A percentile compares a stretch with the other conserved stretches of the same genome.
These are phyloP conservation scores for Alectoris magna DNA, from an alignment of 2,797 vertebrate genomes.

Conservation along the genomic window DNA sequence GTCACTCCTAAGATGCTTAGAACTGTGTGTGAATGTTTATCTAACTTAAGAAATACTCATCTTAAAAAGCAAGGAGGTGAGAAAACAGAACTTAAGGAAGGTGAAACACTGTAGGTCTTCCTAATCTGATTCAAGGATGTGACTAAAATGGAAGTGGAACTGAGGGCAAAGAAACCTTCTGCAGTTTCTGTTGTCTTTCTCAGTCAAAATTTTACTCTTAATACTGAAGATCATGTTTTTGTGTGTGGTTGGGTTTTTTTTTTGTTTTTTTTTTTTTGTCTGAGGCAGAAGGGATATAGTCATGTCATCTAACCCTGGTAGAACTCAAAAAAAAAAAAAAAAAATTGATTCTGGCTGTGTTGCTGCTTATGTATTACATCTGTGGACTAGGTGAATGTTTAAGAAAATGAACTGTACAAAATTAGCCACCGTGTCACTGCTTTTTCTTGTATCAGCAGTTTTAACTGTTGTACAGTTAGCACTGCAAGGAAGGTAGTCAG, in stretches of 20 bases:
- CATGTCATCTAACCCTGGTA: background rate
- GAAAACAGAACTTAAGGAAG: background rate
- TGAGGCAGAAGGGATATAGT: rapidly evolving
- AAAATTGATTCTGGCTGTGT: slow-evolving; percentile 19
- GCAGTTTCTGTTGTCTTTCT: background rate
- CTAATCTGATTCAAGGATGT: background rate
- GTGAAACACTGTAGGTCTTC: background rate
- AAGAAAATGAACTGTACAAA: background rate
- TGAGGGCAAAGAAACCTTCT: background rate
- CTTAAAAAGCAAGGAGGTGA: background rate
- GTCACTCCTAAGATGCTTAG: background rate
- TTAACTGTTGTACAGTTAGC: background rate
- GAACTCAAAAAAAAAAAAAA: background rate
- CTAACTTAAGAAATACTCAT: background rate
- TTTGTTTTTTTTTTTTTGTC: background rate
- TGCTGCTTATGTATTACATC: background rate
- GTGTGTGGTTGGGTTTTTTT: too few relatives aligned
- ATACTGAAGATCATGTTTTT: background rate
- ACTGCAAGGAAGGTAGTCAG: background rate
- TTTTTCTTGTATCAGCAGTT: background rate
- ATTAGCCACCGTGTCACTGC: background rate
- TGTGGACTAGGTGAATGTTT: slow-evolving; percentile 19
- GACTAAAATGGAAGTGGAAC: background rate
- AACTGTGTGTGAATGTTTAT: background rate
- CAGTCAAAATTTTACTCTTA: background rate